These are phyloP conservation scores for Eleutherodactylus coqui DNA, from an alignment of 2,797 vertebrate genomes.

Conservation along the genomic window DNA sequence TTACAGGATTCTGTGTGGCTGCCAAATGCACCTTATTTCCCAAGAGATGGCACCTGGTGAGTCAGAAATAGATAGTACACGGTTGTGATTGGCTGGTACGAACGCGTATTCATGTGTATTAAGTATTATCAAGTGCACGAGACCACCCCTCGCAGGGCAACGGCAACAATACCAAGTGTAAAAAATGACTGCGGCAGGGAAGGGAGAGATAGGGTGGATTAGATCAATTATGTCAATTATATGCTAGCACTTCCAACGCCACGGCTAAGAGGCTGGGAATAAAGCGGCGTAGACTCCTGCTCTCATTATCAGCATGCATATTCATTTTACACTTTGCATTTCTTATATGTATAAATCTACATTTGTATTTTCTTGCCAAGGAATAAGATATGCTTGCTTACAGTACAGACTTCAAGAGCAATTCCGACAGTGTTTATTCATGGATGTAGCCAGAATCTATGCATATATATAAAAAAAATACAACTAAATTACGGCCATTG, in stretches of 20 bases:
- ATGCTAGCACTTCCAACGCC: constrained; percentile 81
- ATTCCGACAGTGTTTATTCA: background rate
- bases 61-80: constrained; percentile 81
- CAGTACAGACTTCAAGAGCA: constrained; percentile 67
- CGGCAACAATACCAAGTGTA: constrained; percentile 82
- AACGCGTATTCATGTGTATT: constrained; percentile 79
- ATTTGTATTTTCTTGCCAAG: constrained; percentile 67
- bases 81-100: constrained; percentile 82
- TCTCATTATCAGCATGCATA: constrained; percentile 84
- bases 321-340: constrained; percentile 64
- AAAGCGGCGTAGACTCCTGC: constrained; percentile 82
- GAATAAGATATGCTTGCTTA: constrained; percentile 64
- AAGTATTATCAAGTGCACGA: constrained; percentile 86
- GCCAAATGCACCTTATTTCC: constrained; percentile 83
- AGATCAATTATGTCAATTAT: constrained; percentile 93
- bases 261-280: constrained; percentile 77
- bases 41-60: constrained; percentile 82
- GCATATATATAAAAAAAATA: background rate
- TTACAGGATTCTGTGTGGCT: constrained; percentile 79
- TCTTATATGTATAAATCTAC: constrained; percentile 25
- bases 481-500: background rate
- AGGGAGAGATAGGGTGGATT: constrained; percentile 71
- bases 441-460: background rate
- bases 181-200: constrained; percentile 88
- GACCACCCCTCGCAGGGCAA: constrained; percentile 85